Percentiles rank a stretch among this genome's conserved stretches.
phyloP scores from a whole-genome alignment of 2,888 invertebrate species.

The Ennomos erosarius region DNA sequence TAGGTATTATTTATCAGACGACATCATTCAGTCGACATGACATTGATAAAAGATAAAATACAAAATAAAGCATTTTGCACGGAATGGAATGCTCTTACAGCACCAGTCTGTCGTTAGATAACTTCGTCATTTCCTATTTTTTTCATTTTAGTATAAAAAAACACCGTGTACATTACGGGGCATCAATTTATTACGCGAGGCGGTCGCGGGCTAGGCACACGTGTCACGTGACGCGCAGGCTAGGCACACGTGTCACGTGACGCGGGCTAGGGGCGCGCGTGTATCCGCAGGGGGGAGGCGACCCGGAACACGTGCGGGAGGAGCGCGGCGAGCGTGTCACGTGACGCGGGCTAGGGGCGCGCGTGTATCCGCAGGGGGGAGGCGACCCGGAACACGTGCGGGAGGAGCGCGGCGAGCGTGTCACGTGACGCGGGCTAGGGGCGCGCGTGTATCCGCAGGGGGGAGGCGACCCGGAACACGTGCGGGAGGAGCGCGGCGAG shows the following conservation, averaged over 20 bases:
- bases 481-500: constrained; percentile 92
- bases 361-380: constrained; percentile 91
- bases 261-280: not conserved
- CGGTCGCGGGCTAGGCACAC: not conserved
- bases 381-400: constrained; percentile 95
- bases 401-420: constrained; percentile 89
- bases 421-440: not conserved
- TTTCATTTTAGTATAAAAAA: too few species aligned
- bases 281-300: constrained; percentile 95
- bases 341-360: constrained; percentile 6
- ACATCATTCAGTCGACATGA: too few species aligned
- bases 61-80: too few species aligned
- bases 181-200: not conserved
- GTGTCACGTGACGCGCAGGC: too few species aligned
- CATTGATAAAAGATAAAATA: too few species aligned
- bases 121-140: too few species aligned
- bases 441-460: constrained; percentile 87
- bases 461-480: constrained; percentile 96
- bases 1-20: too few species aligned
- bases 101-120: too few species aligned
- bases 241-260: not conserved
- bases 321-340: constrained; percentile 86
- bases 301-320: constrained; percentile 95
- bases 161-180: too few species aligned
- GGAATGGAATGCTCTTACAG: too few species aligned